phyloP scores from a whole-genome alignment of 2,797 vertebrate genomes.

The Cossypha heuglini region DNA sequence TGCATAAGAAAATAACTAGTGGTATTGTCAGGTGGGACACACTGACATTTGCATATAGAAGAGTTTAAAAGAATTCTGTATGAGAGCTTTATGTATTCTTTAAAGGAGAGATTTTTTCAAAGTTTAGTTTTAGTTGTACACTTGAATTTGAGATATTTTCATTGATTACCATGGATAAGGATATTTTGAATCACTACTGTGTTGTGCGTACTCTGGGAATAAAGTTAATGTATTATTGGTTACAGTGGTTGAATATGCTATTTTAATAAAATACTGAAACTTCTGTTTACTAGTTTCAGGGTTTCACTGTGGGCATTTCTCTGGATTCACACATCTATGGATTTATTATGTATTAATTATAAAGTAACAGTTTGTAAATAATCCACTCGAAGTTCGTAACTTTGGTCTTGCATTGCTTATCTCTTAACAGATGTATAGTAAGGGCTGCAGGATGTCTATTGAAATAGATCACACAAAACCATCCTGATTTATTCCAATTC shows the following conservation, averaged over 20 bases:
- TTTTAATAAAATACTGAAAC: slow-evolving; percentile 96
- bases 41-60: slow-evolving; percentile 55
- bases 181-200: slow-evolving; percentile 82
- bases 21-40: slow-evolving; percentile 61
- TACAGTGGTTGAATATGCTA: slow-evolving; percentile 85
- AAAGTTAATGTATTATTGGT: slow-evolving; percentile 79
- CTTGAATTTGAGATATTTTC: slow-evolving; percentile 77
- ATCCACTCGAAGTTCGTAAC: neutral
- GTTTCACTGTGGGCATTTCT: neutral
- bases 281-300: neutral
- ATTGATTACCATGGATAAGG: slow-evolving; percentile 71
- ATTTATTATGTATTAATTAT: neutral
- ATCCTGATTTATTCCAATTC: neutral
- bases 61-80: slow-evolving; percentile 68
- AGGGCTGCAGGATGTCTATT: neutral
- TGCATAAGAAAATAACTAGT: slow-evolving; percentile 68
- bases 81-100: slow-evolving; percentile 75
- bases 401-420: neutral
- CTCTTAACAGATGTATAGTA: neutral
- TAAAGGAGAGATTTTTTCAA: slow-evolving; percentile 69
- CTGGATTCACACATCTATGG: neutral
- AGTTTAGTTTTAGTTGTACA: slow-evolving; percentile 73
- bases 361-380: neutral
- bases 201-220: slow-evolving; percentile 71
- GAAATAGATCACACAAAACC: neutral